Evolutionary conservation across 2,797 vertebrate genomes (phyloP).

Genomic region (Glyptemys insculpta): DNA sequence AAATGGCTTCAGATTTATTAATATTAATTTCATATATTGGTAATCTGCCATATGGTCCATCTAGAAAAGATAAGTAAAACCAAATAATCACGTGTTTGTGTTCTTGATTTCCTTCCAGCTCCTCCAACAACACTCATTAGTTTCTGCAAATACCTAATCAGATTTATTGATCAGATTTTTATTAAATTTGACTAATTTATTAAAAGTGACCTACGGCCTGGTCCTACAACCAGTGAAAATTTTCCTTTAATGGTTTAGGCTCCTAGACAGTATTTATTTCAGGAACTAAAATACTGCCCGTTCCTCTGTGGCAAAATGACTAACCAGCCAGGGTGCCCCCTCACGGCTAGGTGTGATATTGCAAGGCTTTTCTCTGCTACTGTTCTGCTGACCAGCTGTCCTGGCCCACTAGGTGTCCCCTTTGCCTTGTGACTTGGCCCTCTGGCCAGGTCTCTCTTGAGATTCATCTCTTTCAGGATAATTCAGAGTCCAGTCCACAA

Average conservation of each 20-base stretch:
- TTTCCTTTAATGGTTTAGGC: background rate
- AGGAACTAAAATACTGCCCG: background rate
- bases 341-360: background rate
- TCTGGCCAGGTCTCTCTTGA: background rate
- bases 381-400: background rate
- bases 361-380: background rate
- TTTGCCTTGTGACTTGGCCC: background rate
- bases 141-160: background rate
- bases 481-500: background rate
- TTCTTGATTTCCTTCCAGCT: background rate
- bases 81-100: background rate
- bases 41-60: background rate
- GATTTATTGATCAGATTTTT: background rate
- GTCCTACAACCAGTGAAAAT: fast-evolving
- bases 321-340: background rate
- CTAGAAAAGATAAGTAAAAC: background rate
- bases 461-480: background rate
- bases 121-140: fast-evolving
- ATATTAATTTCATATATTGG: background rate
- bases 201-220: background rate
- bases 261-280: background rate
- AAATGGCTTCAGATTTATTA: background rate
- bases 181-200: background rate
- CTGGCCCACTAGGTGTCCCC: background rate
- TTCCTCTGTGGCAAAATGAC: background rate